These are phyloP conservation scores for Drosophila rubida DNA, from an alignment of 2,888 invertebrate species.

Conservation along the genomic window DNA sequence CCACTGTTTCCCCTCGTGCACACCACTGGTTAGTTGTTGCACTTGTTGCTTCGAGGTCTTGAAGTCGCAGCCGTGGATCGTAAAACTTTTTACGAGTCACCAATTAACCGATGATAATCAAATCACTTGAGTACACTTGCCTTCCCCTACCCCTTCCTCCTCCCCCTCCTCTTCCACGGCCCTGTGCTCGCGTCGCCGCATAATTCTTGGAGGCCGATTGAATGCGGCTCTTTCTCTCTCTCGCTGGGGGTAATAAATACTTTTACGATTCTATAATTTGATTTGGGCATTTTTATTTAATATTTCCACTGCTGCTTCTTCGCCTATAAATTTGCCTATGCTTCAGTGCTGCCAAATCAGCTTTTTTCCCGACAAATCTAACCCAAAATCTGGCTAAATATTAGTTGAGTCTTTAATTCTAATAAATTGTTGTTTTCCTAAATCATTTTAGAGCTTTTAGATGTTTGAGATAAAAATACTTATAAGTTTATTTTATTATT, in stretches of 20 bases:
- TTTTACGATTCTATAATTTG: constrained; percentile 84
- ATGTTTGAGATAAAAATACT: too few species aligned
- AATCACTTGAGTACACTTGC: constrained; percentile 67
- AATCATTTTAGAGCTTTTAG: too few species aligned
- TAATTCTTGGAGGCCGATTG: constrained; percentile 62
- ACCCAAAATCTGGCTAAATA: too few species aligned
- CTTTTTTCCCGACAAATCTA: too few species aligned
- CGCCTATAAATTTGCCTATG: constrained; percentile 23
- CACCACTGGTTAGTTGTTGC: constrained; percentile 33
- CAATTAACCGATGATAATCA: constrained; percentile 84
- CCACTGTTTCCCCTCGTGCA: neutral
- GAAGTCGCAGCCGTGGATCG: constrained; percentile 53
- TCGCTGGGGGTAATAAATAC: constrained; percentile 73
- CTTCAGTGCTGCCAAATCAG: neutral
- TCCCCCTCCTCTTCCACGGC: neutral
- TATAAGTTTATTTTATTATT: too few species aligned
- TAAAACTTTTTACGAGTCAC: constrained; percentile 83
- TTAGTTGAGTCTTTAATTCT: too few species aligned
- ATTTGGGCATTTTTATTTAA: constrained; percentile 79
- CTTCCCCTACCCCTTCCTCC: constrained; percentile 6
- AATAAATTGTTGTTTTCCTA: too few species aligned
- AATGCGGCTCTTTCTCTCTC: constrained; percentile 17
- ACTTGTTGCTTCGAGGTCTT: constrained; percentile 73
- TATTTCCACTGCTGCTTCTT: constrained; percentile 52
- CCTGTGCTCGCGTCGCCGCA: constrained; percentile 47